A percentile compares a stretch with the other conserved stretches of the same genome.
These are phyloP conservation scores for Amia ocellicauda DNA, from an alignment of 2,113 vertebrate species.

Conservation along the genomic window DNA sequence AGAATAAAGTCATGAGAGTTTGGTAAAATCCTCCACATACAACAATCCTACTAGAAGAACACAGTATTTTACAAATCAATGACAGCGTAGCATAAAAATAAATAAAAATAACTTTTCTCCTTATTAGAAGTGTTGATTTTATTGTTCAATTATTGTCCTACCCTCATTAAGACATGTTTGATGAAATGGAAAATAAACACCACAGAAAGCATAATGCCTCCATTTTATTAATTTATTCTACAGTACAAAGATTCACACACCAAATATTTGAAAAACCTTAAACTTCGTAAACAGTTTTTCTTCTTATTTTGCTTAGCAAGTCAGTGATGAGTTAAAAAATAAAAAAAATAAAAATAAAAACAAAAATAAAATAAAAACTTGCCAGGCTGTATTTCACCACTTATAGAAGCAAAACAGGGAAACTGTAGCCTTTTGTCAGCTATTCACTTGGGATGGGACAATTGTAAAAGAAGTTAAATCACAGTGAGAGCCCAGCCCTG, in stretches of 20 bases:
- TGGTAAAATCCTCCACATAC: no score
- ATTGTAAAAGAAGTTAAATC: constrained; percentile 73
- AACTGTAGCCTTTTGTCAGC: not conserved
- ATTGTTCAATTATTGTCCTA: not conserved
- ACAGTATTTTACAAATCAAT: not conserved
- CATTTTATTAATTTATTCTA: constrained; percentile 83
- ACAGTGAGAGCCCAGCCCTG: constrained; percentile 86
- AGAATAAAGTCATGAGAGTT: no score
- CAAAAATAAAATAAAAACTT: no score
- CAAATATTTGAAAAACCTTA: constrained; percentile 58
- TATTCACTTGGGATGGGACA: constrained; percentile 53
- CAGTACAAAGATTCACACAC: constrained; percentile 86
- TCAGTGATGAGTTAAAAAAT: constrained; percentile 1
- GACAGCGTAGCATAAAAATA: not conserved
- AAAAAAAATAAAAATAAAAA: no score
- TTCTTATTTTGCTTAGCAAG: constrained; percentile 31
- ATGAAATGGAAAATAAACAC: constrained; percentile 20
- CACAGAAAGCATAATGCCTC: constrained; percentile 60
- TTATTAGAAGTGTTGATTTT: not conserved
- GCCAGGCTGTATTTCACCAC: not conserved
- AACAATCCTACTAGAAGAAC: no score
- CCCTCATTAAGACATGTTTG: not conserved
- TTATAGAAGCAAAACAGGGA: not conserved
- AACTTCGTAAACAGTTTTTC: constrained; percentile 56
- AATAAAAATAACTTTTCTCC: not conserved